A percentile compares a stretch with the other conserved stretches of the same genome.
phyloP scores from a whole-genome alignment of 2,797 vertebrate species.

The Siniperca scherzeri region DNA sequence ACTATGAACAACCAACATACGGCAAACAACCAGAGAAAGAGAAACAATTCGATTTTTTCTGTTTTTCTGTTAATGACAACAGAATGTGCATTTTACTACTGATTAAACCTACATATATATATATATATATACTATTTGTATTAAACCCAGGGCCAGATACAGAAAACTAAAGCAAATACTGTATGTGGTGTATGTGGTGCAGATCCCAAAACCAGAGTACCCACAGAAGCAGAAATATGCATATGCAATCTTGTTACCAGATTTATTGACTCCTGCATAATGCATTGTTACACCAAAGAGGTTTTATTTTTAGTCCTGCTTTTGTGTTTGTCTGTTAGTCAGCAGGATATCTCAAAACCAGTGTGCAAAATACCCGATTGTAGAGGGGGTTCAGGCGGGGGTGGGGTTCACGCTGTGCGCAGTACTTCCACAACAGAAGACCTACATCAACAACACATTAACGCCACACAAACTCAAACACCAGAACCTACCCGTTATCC shows the following conservation, averaged over 20 bases:
- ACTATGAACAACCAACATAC: background rate
- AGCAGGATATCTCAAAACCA: slow-evolving; percentile 37
- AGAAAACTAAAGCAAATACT: background rate
- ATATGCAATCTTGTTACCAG: slow-evolving; percentile 40
- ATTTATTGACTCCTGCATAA: slow-evolving; percentile 54
- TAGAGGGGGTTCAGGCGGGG: no score
- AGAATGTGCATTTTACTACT: background rate
- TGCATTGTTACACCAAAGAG: slow-evolving; percentile 39
- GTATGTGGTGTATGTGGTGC: background rate
- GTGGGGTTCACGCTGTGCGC: slow-evolving; percentile 6
- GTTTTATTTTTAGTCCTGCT: slow-evolving; percentile 42
- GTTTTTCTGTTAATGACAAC: background rate
- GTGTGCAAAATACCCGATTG: background rate
- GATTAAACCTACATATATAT: background rate
- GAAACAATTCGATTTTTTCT: background rate
- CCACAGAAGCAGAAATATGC: slow-evolving; percentile 24
- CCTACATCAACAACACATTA: background rate
- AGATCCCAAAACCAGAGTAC: slow-evolving; percentile 1
- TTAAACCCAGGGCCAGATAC: background rate
- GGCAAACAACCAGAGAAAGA: background rate
- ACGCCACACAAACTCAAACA: background rate
- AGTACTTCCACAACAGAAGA: background rate
- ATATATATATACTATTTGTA: background rate
- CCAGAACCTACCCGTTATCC: no score
- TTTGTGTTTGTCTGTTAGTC: slow-evolving; percentile 42